Evolutionary conservation across 2,113 vertebrate genomes (phyloP).

Genomic region (Agapornis roseicollis): DNA sequence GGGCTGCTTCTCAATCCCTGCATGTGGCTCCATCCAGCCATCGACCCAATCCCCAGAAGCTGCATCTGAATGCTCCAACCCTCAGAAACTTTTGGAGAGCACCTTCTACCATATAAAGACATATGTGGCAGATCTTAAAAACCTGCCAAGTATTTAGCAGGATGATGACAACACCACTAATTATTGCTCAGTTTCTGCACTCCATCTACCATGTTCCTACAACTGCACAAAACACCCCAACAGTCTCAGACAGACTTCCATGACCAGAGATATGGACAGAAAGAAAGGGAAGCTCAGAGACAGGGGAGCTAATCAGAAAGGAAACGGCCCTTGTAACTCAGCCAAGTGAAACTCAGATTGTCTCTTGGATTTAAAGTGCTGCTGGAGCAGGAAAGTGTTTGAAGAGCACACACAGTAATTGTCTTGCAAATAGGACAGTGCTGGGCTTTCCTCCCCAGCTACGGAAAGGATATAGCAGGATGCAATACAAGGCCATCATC

Average conservation of each 20-base stretch:
- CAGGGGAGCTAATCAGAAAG: constrained; percentile 27
- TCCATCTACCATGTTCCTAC: not conserved
- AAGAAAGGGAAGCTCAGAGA: not conserved
- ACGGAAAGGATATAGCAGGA: not conserved
- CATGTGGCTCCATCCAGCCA: not conserved
- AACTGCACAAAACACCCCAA: not conserved
- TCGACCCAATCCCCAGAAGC: not conserved
- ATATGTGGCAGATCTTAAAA: not conserved
- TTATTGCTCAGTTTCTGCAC: not conserved
- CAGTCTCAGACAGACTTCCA: not conserved
- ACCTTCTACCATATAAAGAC: not conserved
- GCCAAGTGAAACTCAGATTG: constrained; percentile 53
- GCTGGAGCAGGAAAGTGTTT: constrained; percentile 33
- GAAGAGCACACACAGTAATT: not conserved
- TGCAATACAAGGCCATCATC: not conserved
- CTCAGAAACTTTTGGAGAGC: not conserved
- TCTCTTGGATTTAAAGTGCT: constrained; percentile 36
- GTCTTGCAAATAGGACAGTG: not conserved
- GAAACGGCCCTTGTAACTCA: constrained; percentile 46
- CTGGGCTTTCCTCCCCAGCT: not conserved
- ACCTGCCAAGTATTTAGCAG: not conserved
- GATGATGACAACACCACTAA: not conserved
- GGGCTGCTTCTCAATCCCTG: accelerated
- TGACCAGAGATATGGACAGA: not conserved
- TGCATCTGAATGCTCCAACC: not conserved